These are phyloP conservation scores for Acrossocheilus fasciatus DNA, from an alignment of 2,797 vertebrate genomes.

Conservation along the genomic window DNA sequence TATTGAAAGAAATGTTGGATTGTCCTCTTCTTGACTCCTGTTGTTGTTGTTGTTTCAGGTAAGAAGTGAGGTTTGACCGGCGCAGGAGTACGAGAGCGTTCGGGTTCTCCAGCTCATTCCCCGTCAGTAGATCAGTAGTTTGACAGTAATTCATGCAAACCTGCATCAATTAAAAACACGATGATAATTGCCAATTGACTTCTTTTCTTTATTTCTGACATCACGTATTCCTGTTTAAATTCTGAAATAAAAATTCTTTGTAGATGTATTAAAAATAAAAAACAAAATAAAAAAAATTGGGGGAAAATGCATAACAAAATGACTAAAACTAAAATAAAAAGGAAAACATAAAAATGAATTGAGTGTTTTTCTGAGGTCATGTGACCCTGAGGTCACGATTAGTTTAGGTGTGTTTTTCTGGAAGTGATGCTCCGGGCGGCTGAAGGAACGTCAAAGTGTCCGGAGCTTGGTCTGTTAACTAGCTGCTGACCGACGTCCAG, in stretches of 20 bases:
- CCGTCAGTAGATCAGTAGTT: constrained; percentile 9
- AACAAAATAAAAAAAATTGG: neutral
- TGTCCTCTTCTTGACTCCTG: neutral
- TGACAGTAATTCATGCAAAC: constrained; percentile 34
- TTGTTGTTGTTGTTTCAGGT: constrained; percentile 34
- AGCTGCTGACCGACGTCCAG: constrained; percentile 76
- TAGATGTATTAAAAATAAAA: neutral
- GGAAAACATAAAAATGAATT: no score
- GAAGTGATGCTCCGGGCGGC: constrained; percentile 62
- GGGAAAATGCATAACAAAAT: no score
- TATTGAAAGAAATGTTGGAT: neutral
- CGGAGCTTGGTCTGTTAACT: constrained; percentile 66
- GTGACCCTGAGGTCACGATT: neutral
- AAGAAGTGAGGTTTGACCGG: constrained; percentile 50
- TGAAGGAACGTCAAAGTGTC: constrained; percentile 79
- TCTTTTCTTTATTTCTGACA: neutral
- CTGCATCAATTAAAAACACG: constrained; percentile 49
- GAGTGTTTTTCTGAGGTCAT: neutral
- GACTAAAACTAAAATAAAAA: no score
- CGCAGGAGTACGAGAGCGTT: neutral
- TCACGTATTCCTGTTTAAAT: neutral
- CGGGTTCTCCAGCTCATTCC: neutral
- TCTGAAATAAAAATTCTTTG: neutral
- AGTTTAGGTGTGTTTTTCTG: neutral
- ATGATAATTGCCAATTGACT: neutral